These are phyloP conservation scores for Gastracanthus pulcherrimus DNA, from an alignment of 2,888 invertebrate genomes.

Conservation along the genomic window DNA sequence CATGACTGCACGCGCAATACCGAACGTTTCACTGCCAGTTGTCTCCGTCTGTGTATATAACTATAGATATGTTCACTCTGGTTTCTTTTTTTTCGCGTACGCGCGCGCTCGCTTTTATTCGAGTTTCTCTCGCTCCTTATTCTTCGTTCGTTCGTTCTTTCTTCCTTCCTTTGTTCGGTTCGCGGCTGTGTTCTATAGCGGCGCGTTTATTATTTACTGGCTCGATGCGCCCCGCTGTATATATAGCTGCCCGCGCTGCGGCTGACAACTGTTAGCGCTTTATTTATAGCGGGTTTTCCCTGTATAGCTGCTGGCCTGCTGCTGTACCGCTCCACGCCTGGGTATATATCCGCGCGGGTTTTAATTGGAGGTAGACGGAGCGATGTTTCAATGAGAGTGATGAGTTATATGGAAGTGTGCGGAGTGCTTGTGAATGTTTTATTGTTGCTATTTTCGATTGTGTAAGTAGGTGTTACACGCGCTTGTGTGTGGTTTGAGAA, in stretches of 20 bases:
- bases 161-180: too few species aligned
- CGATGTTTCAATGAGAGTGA: not conserved
- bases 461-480: too few species aligned
- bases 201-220: constrained; percentile 43
- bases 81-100: not conserved
- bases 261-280: constrained; percentile 28
- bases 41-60: not conserved
- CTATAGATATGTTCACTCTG: not conserved
- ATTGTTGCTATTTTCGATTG: not conserved
- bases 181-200: not conserved
- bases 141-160: too few species aligned
- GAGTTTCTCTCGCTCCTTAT: too few species aligned
- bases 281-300: constrained; percentile 12
- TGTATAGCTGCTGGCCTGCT: not conserved
- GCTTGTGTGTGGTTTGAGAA: too few species aligned
- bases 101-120: constrained; percentile 26
- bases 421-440: not conserved
- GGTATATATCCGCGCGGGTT: not conserved
- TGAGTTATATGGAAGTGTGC: too few species aligned
- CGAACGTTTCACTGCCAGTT: not conserved
- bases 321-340: not conserved
- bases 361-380: constrained; percentile 16
- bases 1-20: not conserved
- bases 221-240: not conserved
- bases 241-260: too few species aligned